Evolutionary conservation across 2,797 vertebrate genomes (phyloP).

Genomic region (Falco cherrug): DNA sequence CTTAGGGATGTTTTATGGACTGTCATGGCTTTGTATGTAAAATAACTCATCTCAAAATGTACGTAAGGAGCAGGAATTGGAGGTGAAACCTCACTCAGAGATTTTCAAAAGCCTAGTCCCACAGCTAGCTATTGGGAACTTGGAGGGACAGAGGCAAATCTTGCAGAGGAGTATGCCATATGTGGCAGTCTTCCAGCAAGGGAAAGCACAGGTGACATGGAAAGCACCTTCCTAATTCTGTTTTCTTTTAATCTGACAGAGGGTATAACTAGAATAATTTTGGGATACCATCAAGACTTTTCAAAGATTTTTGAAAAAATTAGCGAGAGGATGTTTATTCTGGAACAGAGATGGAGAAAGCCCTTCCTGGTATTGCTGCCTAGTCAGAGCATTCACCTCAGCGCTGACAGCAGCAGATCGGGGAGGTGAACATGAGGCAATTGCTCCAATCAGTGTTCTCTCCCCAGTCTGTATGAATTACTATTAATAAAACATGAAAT

Average conservation of each 20-base stretch:
- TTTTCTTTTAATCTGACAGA: not conserved
- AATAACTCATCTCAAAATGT: not conserved
- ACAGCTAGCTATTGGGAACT: not conserved
- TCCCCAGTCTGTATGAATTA: constrained; percentile 52
- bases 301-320: not conserved
- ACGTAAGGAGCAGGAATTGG: not conserved
- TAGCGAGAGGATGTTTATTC: not conserved
- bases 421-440: constrained; percentile 39
- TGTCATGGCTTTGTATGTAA: not conserved
- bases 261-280: not conserved
- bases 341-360: not conserved
- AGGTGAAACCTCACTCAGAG: not conserved
- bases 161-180: not conserved
- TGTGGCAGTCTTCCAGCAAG: not conserved
- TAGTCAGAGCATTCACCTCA: not conserved
- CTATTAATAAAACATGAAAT: constrained; percentile 67
- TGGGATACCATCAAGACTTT: not conserved
- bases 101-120: not conserved
- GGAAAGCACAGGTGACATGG: not conserved
- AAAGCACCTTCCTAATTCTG: not conserved
- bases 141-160: not conserved
- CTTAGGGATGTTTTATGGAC: not conserved
- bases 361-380: not conserved
- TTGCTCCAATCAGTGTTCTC: constrained; percentile 43
- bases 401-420: constrained; percentile 26